A percentile compares a stretch with the other conserved stretches of the same genome.
Evolutionary conservation across 1,140 invertebrate genomes (phyloP).

Genomic region (Drosophila equinoxialis): DNA sequence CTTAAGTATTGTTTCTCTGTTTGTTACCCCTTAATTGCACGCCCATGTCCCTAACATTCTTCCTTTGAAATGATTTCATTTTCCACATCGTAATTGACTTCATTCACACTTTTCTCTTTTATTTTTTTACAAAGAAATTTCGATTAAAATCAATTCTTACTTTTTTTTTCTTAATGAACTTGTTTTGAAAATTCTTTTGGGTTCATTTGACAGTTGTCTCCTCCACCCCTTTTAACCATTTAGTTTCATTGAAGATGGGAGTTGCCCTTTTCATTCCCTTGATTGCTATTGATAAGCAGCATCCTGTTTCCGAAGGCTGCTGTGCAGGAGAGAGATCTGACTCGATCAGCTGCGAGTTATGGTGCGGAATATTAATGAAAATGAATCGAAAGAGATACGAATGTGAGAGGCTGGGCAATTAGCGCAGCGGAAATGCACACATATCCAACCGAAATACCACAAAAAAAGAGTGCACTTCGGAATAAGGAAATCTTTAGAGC

Average conservation of each 20-base stretch:
- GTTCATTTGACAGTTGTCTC: slow-evolving; percentile 38
- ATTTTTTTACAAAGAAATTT: slow-evolving; percentile 56
- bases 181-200: slow-evolving; percentile 41
- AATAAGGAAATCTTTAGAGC: slow-evolving; percentile 27
- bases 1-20: too few species aligned
- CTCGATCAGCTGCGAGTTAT: slow-evolving; percentile 21
- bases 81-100: slow-evolving; percentile 57
- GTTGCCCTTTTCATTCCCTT: slow-evolving; percentile 32
- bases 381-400: slow-evolving; percentile 38
- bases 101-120: slow-evolving; percentile 65
- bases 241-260: slow-evolving; percentile 51
- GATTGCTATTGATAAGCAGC: slow-evolving; percentile 74
- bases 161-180: slow-evolving; percentile 63
- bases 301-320: slow-evolving; percentile 68
- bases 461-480: slow-evolving; percentile 26
- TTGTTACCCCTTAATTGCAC: not conserved
- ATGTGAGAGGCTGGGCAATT: slow-evolving; percentile 49
- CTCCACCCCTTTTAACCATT: slow-evolving; percentile 14
- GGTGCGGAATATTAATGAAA: slow-evolving; percentile 63
- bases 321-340: slow-evolving; percentile 4
- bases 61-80: slow-evolving; percentile 50
- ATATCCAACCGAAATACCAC: slow-evolving; percentile 1
- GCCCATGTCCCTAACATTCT: slow-evolving; percentile 30
- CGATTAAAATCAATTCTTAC: slow-evolving; percentile 65
- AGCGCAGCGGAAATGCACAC: slow-evolving; percentile 48